A percentile compares a stretch with the other conserved stretches of the same genome.
Conservation (phyloP, 2,797 vertebrate species). For the Scolopax bukidnonensis region DNA sequence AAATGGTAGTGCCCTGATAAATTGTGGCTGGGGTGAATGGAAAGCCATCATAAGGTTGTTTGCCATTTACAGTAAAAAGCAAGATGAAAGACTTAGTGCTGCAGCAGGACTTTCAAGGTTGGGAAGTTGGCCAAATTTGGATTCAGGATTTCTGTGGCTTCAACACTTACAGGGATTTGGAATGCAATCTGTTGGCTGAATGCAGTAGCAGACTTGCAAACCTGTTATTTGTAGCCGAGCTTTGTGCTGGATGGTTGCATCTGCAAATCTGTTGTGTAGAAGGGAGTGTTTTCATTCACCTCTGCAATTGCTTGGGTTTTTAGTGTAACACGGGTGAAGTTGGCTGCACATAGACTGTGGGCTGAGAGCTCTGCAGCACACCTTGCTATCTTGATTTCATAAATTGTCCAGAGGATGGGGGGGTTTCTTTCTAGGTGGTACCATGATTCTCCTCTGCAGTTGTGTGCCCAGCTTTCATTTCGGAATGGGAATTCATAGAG, state of each 20-base stretch:
- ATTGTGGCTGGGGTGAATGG: not conserved
- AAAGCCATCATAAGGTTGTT: not conserved
- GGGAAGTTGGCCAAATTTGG: not conserved
- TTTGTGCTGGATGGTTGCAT: not conserved
- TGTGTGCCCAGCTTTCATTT: not conserved
- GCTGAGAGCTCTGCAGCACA: not conserved
- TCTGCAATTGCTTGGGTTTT: not conserved
- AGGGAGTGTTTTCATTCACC: rapidly evolving
- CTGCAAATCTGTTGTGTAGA: not conserved
- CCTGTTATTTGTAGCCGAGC: not conserved
- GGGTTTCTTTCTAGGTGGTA: not conserved
- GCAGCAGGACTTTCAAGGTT: not conserved
- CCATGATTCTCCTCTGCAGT: not conserved
- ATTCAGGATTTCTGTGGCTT: not conserved
- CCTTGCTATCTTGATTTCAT: not conserved
- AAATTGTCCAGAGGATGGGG: not conserved
- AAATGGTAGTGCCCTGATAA: not conserved
- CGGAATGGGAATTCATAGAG: not conserved
- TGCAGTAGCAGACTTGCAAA: not conserved
- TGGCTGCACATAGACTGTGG: not conserved
- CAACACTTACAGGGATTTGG: not conserved
- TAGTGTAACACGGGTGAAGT: rapidly evolving
- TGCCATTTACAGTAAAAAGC: not conserved
- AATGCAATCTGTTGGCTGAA: not conserved
- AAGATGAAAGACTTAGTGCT: not conserved